Evolutionary conservation across 2,888 invertebrate genomes (phyloP), one percentile per base, ranked within the genome.

Genomic region (Drosophila testacea): DNA sequence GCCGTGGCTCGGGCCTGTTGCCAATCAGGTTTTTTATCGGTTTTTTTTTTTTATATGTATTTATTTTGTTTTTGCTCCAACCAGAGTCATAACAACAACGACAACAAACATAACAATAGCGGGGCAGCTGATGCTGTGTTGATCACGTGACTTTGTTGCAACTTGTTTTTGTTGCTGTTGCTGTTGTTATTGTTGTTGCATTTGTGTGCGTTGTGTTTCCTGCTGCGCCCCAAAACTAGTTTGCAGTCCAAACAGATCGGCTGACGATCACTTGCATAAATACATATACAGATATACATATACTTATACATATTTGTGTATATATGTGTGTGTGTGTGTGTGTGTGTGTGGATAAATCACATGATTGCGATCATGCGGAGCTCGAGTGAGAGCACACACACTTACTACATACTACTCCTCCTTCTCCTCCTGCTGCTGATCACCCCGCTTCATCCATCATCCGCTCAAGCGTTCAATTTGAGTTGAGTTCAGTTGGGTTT

Each of bases 121-220:
- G 13, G 38, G 68, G 66, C 83, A 73, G 82, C 67, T 78, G 84
- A 65, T 68, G 73, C 63, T 16, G 50, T 16, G 47, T 4, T 34
- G 75, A 81, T 87, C 87, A 87, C 83, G 87, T 84, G 83, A 86
- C 87, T 84, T 64, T 67, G 83, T 69, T 70, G 82, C 81, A 80
- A 77, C 16, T 16, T 16, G 16, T 16, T 16, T 16, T 16, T 16
- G 64, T 52, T 56, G 47, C 38, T 47, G 69, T 11, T 13, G 44
- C 54, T n/a, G 48, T 4, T 36, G 52, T 6, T 39, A 70, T 77
- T 86, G 75, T 62, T 67, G 66, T 65, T 69, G 86, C 77, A 79
- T 69, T 56, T 77, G 60, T 55, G 10, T 38, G 68, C 36, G 30
- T 50, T 48, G 38, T 11, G 73, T 50, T 70, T 65, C 77, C 71